A percentile compares a stretch with the other conserved stretches of the same genome.
phyloP scores from a whole-genome alignment of 2,797 vertebrate species.

The Hydrocynus forskahlii region DNA sequence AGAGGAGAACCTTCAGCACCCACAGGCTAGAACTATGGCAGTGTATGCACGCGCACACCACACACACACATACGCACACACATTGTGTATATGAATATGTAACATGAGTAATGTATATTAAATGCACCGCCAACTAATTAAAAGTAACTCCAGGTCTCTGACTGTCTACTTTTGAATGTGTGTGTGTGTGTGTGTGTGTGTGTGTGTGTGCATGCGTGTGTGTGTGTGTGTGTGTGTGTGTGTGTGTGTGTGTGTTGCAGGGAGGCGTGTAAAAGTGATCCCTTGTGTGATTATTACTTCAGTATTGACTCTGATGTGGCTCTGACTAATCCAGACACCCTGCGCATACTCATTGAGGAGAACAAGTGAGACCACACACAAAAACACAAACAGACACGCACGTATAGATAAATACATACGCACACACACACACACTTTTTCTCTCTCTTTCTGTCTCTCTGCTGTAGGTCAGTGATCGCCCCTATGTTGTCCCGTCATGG shows the following conservation, averaged over 20 bases:
- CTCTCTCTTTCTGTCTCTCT: background rate
- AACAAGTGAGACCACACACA: conserved; percentile 81
- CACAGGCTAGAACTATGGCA: conserved; percentile 84
- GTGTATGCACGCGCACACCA: conserved; percentile 74
- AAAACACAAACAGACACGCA: background rate
- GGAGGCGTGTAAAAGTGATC: conserved; percentile 80
- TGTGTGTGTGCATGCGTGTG: conserved; percentile 35
- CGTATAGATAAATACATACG: background rate
- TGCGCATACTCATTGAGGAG: conserved; percentile 84
- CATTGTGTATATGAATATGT: no score
- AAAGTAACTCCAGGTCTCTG: no score
- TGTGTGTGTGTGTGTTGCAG: no score
- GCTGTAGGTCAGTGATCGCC: conserved; percentile 80
- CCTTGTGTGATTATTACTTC: conserved; percentile 85
- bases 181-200: conserved; percentile 28
- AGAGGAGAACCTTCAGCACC: conserved; percentile 83
- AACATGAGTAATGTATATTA: no score
- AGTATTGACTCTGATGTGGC: conserved; percentile 86
- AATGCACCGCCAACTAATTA: no score
- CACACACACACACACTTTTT: no score
- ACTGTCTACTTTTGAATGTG: conserved; percentile 33
- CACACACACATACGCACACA: no score
- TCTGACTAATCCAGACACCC: conserved; percentile 78
- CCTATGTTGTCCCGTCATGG: conserved; percentile 88
- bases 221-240: conserved; percentile 39